phyloP scores from a whole-genome alignment of 2,797 vertebrate species.

The Propithecus deckenii region DNA sequence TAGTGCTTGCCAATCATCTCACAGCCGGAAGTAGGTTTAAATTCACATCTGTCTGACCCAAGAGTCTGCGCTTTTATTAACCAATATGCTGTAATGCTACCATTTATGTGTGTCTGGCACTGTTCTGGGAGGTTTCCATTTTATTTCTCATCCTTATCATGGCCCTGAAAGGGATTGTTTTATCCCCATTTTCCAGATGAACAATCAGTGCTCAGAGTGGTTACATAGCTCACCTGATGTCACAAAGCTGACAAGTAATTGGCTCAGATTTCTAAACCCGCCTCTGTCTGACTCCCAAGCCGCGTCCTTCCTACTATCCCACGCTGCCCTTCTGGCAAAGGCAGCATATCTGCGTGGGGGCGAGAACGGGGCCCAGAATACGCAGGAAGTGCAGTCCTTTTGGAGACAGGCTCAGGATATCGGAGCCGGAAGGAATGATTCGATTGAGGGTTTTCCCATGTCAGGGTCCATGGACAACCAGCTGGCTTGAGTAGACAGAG shows the following conservation, averaged over 20 bases:
- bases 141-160: neutral
- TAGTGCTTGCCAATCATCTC: neutral
- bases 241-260: neutral
- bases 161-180: neutral
- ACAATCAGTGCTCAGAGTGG: neutral
- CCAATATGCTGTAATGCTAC: neutral
- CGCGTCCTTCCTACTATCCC: too few species aligned
- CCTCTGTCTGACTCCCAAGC: neutral
- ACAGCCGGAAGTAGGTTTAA: neutral
- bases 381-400: neutral
- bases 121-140: neutral
- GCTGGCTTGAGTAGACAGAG: neutral
- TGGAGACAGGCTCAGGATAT: neutral
- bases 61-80: neutral
- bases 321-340: neutral
- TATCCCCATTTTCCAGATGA: neutral
- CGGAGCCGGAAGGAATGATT: neutral
- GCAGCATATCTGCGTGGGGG: fast-evolving
- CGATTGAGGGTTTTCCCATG: fast-evolving
- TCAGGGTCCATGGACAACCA: neutral
- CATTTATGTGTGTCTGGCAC: fast-evolving
- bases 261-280: neutral
- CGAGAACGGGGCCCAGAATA: fast-evolving
- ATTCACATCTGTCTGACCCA: neutral
- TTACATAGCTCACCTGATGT: neutral